Conservation (phyloP, 2,888 invertebrate genomes). For the Sminthurinus aureus region DNA sequence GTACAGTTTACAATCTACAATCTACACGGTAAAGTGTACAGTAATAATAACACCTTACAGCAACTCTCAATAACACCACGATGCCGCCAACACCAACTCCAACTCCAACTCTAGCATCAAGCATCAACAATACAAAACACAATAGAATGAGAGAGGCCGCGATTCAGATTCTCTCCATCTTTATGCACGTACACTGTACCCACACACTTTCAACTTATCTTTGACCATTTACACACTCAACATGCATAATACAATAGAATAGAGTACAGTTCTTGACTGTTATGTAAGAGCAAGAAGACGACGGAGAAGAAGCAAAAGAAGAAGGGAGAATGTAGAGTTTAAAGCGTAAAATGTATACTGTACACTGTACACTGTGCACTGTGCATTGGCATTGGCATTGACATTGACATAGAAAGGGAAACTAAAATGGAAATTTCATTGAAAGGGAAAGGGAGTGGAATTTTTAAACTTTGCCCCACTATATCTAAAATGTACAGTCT, state of each 20-base stretch:
- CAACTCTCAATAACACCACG: too few species aligned
- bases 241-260: neutral
- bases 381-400: neutral
- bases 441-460: neutral
- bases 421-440: neutral
- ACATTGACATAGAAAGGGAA: neutral
- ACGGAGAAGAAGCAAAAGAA: too few species aligned
- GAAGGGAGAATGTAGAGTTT: neutral
- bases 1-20: neutral
- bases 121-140: neutral
- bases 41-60: constrained; percentile 18
- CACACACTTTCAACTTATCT: neutral
- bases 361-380: neutral
- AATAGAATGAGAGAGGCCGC: neutral
- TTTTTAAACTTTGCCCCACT: too few species aligned
- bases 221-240: neutral
- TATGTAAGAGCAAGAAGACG: neutral
- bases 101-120: neutral
- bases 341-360: too few species aligned
- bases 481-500: too few species aligned
- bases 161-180: neutral
- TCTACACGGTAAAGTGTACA: neutral
- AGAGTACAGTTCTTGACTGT: neutral
- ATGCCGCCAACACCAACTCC: neutral
- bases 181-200: neutral